Conservation (phyloP, 2,797 vertebrate species). For the Gobionotothen gibberifrons region DNA sequence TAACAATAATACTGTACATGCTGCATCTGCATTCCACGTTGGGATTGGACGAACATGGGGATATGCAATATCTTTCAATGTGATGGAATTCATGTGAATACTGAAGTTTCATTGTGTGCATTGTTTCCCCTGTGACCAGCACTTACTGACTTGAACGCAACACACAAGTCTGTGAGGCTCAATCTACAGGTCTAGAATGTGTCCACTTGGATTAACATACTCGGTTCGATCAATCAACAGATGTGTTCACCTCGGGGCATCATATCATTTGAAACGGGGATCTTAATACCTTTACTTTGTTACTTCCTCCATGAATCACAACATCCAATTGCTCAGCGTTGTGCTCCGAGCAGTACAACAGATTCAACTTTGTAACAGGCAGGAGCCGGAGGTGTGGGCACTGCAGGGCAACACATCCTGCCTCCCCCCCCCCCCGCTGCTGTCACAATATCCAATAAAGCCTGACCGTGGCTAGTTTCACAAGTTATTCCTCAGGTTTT, state of each 20-base stretch:
- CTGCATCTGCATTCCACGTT: too few relatives aligned
- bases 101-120: not conserved
- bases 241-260: not conserved
- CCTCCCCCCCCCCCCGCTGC: constrained; percentile 30
- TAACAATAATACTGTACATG: too few relatives aligned
- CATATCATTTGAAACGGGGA: too few relatives aligned
- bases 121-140: not conserved
- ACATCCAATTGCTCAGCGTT: constrained; percentile 4
- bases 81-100: too few relatives aligned
- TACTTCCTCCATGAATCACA: constrained; percentile 3
- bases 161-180: not conserved
- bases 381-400: constrained; percentile 15
- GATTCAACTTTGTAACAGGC: constrained; percentile 37
- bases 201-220: not conserved
- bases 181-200: not conserved
- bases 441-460: constrained; percentile 24
- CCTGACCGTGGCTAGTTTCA: constrained; percentile 28
- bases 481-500: constrained; percentile 30
- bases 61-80: too few relatives aligned
- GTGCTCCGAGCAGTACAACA: constrained; percentile 16
- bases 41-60: too few relatives aligned
- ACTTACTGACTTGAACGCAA: not conserved
- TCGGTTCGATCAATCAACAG: not conserved
- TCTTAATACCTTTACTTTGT: not conserved
- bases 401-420: constrained; percentile 11